These are phyloP conservation scores for Protaetia brevitarsis DNA, from an alignment of 1,140 invertebrate genomes.

Conservation along the genomic window DNA sequence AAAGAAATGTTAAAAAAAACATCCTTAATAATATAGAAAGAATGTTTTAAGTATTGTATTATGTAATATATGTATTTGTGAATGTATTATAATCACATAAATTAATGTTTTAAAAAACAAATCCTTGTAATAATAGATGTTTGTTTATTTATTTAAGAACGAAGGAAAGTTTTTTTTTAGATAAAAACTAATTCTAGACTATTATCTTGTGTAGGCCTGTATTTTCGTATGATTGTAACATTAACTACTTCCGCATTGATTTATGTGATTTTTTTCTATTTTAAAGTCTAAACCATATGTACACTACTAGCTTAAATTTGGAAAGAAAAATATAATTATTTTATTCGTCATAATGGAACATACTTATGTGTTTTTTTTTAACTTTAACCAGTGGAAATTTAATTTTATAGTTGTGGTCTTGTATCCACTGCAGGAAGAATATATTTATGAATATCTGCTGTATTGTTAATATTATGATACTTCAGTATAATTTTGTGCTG, in stretches of 20 bases:
- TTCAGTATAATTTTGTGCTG: background rate
- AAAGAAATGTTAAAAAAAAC: background rate
- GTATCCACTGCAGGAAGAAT: background rate
- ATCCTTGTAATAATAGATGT: background rate
- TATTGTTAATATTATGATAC: conserved; percentile 1
- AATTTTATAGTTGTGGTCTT: background rate
- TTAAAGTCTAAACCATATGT: background rate
- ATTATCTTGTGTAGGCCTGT: background rate
- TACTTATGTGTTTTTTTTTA: background rate
- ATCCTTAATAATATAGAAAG: background rate
- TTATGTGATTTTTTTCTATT: conserved; percentile 6
- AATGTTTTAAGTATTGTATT: conserved; percentile 15
- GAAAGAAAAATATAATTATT: background rate
- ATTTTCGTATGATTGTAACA: background rate
- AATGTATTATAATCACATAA: conserved; percentile 17
- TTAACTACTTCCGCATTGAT: background rate
- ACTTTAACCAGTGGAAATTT: background rate
- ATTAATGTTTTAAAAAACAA: conserved; percentile 8
- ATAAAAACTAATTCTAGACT: background rate
- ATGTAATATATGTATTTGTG: background rate
- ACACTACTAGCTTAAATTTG: background rate
- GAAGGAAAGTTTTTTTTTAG: background rate
- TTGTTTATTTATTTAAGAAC: background rate
- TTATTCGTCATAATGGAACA: background rate
- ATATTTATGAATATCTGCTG: conserved; percentile 1